Base-by-base conservation (phyloP, 2,113 vertebrate genomes). In the Engystomops pustulosus region DNA sequence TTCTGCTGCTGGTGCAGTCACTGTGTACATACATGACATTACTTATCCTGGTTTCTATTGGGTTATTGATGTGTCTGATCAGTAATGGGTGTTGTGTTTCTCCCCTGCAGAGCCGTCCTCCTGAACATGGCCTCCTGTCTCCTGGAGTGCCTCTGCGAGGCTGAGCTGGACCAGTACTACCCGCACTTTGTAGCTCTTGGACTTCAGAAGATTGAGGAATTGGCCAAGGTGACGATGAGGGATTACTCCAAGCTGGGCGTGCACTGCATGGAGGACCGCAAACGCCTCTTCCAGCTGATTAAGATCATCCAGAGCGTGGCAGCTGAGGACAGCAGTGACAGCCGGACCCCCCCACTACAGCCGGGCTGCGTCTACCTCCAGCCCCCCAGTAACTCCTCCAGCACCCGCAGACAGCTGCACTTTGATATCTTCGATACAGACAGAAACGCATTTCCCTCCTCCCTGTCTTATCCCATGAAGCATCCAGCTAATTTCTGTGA, bases 241-340 rank as follows among this genome's bases (percentile, higher is more conserved):
- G 96, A 97, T 88, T 96, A 94, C 18, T 87, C 93, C 69, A 92
- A 87, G 79, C 85, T 98, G n/a, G 96, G 96, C 11, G 87, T 98
- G 12, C 87, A 86, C 17, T 91, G 92, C 60, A 92, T 93, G 93
- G 93, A 94, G 2, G 95, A 97, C 87, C 93, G 93, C 38, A 95
- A 93, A 86, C 92, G 91, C 18, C 95, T 98, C 68, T 95, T 95
- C 87, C 92, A 95, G 45, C 94, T 98, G 60, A 90, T 97, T 81
- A 94, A 94, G 88, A 90, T 96, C 80, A 90, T 97, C 88, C 94
- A 96, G 90, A 93, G 91, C 79, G 89, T 93, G 85, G 91, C 93
- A 62, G 89, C 91, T 53, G 93, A 94, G 86, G 90, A 89, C 7
- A 32, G 9, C 20, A 38, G 84, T 87, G 60, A 58, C 32, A 58